Evolutionary conservation across 1,140 invertebrate species (phyloP), one percentile per base, ranked within the genome.

Genomic region (Pteromalus puparum): DNA sequence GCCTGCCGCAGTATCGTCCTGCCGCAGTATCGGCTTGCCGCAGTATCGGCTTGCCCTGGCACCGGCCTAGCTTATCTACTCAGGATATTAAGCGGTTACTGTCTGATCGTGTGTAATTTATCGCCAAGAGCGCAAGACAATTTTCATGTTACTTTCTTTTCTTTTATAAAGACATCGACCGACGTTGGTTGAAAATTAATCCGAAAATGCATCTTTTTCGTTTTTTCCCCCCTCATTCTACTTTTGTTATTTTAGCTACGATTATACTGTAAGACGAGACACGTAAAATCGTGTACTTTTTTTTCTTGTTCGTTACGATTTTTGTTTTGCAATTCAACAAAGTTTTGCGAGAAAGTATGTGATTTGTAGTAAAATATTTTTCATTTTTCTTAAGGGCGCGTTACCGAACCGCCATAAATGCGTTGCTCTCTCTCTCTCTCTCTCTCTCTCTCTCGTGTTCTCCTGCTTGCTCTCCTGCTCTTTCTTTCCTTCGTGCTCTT

Each of bases 11-110:
- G n/a, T n/a, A n/a, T n/a, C n/a, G n/a, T n/a, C n/a, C n/a, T n/a
- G n/a, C n/a, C n/a, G n/a, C n/a, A n/a, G n/a, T n/a, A n/a, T n/a
- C n/a, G n/a, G n/a, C n/a, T n/a, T n/a, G n/a, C n/a, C n/a, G n/a
- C n/a, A n/a, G n/a, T n/a, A n/a, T n/a, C n/a, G n/a, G n/a, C n/a
- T n/a, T n/a, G n/a, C n/a, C n/a, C n/a, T n/a, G n/a, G n/a, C n/a
- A n/a, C n/a, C n/a, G n/a, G n/a, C n/a, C n/a, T n/a, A n/a, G n/a
- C n/a, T n/a, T n/a, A n/a, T n/a, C n/a, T n/a, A n/a, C 90, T 89
- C 89, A 90, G 87, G 87, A 88, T 88, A 88, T 82, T 82, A 42
- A 53, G 42, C 1, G 1, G 34, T 21, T 76, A 67, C 21, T 82
- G 46, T 81, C 30, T 74, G 70, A 38, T 74, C 28, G 46, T 61